These are phyloP conservation scores for Chaenodraco wilsoni DNA, from an alignment of 2,797 vertebrate species.

Conservation along the genomic window DNA sequence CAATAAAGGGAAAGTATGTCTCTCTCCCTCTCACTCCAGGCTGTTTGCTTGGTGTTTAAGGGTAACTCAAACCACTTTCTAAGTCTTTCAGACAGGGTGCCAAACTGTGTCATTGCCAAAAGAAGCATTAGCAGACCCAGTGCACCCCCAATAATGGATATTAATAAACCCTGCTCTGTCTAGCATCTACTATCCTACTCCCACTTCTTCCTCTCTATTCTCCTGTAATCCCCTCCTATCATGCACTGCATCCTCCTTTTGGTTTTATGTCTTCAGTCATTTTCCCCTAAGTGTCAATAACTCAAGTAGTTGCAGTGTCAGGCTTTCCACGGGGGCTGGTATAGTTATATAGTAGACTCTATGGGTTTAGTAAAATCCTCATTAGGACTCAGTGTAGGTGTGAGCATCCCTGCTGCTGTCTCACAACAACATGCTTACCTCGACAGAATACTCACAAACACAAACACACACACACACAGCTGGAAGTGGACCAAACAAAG, in stretches of 20 bases:
- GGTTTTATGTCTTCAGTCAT: constrained; percentile 62
- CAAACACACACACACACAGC: constrained; percentile 37
- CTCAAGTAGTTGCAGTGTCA: constrained; percentile 75
- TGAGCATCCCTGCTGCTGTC: constrained; percentile 73
- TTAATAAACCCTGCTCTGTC: constrained; percentile 75
- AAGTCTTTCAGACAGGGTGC: constrained; percentile 68
- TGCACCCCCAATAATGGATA: constrained; percentile 69
- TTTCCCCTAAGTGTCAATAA: constrained; percentile 74
- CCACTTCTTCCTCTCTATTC: constrained; percentile 54
- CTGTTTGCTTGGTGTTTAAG: constrained; percentile 60
- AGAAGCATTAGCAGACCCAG: constrained; percentile 76
- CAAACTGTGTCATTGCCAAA: constrained; percentile 76
- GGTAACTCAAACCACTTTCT: constrained; percentile 69
- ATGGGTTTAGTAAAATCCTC: constrained; percentile 80
- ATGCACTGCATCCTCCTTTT: constrained; percentile 62
- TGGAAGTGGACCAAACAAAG: constrained; percentile 49
- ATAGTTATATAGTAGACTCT: constrained; percentile 77
- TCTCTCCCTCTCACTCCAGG: constrained; percentile 29
- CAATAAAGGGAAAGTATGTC: constrained; percentile 34
- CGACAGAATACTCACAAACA: constrained; percentile 60
- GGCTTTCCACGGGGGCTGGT: constrained; percentile 71
- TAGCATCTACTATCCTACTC: constrained; percentile 59
- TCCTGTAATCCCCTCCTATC: constrained; percentile 61
- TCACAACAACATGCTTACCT: constrained; percentile 76
- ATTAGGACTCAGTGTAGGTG: constrained; percentile 79